These are phyloP conservation scores for Epinotia ramella DNA, from an alignment of 2,888 invertebrate species.

Conservation along the genomic window DNA sequence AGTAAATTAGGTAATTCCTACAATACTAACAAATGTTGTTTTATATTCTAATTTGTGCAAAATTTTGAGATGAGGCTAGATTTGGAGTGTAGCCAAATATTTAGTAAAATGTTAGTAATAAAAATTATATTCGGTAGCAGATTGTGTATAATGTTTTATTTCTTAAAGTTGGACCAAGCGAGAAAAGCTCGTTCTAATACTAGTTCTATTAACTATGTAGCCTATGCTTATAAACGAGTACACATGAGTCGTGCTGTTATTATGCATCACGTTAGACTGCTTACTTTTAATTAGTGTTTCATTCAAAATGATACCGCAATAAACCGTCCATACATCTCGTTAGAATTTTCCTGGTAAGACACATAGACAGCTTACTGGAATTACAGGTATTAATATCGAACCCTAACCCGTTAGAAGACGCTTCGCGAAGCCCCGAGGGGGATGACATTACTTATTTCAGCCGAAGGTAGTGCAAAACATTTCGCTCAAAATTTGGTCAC, in stretches of 20 bases:
- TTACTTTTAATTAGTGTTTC: conserved; percentile 23
- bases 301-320: conserved; percentile 20
- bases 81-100: no score
- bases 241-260: not conserved
- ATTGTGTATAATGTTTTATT: not conserved
- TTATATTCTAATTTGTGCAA: no score
- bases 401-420: conserved; percentile 53
- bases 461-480: conserved; percentile 73
- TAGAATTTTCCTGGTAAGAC: conserved; percentile 41
- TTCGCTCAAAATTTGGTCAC: conserved; percentile 83
- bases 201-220: not conserved
- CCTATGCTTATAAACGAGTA: not conserved
- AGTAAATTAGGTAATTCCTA: no score
- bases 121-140: not conserved
- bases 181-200: not conserved
- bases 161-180: not conserved
- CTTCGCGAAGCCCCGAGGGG: conserved; percentile 58
- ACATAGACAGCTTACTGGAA: conserved; percentile 37
- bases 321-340: conserved; percentile 6
- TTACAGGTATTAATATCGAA: conserved; percentile 44
- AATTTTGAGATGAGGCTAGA: no score
- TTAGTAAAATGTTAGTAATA: not conserved
- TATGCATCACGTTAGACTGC: conserved; percentile 7
- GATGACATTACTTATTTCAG: conserved; percentile 80
- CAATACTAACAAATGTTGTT: no score